Evolutionary conservation across 2,113 vertebrate genomes (phyloP), one percentile per base, ranked within the genome.

Genomic region (Acinonyx jubatus): DNA sequence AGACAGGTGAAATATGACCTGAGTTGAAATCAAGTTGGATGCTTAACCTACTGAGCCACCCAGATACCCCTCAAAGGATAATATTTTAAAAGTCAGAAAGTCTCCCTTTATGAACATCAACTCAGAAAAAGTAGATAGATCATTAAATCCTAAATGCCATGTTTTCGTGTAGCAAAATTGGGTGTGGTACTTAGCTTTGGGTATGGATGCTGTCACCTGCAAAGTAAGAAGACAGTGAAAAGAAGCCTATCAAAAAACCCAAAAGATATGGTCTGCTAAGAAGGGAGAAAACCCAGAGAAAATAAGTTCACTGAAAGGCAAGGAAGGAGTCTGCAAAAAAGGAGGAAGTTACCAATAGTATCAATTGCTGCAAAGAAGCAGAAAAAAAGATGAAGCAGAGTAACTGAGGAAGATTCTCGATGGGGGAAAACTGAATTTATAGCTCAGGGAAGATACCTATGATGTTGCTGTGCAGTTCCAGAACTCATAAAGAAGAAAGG

Each of bases 21-120:
- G 57, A 61, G 2, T 8, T 61, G 57, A 61, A 61, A 61, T 61
- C 57, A 23, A 61, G 57, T 23, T 21, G 23, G 57, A 57, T 57
- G 55, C 18, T 57, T 57, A 57, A 57, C 7, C 55, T 21, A 57
- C 19, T 57, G 55, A 61, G 57, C 57, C 19, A 61, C 8, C 19
- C 21, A 61, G 19, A 61, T 23, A 21, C 8, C 21, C 57, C 57
- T 78, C 27, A 85, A 52, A 92, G 73, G 21, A 7, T 92, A 96
- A 93, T 88, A 92, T 48, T 92, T 84, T 89, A 83, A 92, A 78
- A 71, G 78, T 63, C 31, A 94, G 18, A 89, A 63, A 89, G 29
- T 61, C 69, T 79, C n/a, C 81, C 66, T 36, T 85, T 4, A 80
- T 36, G 31, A 86, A 79, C 15, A 74, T 45, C 50, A 63, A 66